A percentile compares a stretch with the other conserved stretches of the same genome.
Conservation (phyloP, 2,797 vertebrate genomes). For the Enoplosus armatus region DNA sequence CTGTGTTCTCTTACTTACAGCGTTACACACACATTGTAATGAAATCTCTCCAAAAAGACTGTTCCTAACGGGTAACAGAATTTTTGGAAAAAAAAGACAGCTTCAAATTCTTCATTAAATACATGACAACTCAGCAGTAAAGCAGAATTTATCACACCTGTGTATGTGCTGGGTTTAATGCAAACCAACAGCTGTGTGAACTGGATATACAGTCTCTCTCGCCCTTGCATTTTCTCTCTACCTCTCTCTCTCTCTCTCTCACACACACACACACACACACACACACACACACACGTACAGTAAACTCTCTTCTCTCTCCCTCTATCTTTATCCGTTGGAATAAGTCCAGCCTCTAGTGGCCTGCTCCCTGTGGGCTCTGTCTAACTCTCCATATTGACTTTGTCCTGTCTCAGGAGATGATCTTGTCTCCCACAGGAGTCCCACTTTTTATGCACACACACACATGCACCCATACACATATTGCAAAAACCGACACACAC, state of each 20-base stretch:
- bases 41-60: conserved; percentile 36
- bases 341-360: conserved; percentile 69
- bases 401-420: conserved; percentile 73
- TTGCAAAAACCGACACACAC: not conserved
- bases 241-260: not conserved
- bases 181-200: conserved; percentile 58
- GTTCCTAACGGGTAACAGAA: conserved; percentile 22
- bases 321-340: conserved; percentile 56
- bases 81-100: conserved; percentile 15
- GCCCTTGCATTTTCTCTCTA: conserved; percentile 18
- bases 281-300: conserved; percentile 6
- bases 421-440: conserved; percentile 67
- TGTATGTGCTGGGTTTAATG: conserved; percentile 14
- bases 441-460: conserved; percentile 49
- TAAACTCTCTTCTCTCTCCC: conserved; percentile 29
- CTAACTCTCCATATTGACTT: conserved; percentile 79
- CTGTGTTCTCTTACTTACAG: too few relatives aligned
- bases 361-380: conserved; percentile 67
- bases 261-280: conserved; percentile 23
- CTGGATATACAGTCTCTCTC: conserved; percentile 17
- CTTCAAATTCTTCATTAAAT: conserved; percentile 63
- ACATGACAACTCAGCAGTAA: conserved; percentile 39
- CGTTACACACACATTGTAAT: conserved; percentile 6
- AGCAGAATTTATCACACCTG: conserved; percentile 50
- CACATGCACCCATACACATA: conserved; percentile 32